Evolutionary conservation across 2,888 invertebrate species (phyloP).

Genomic region (Helicoverpa assulta): DNA sequence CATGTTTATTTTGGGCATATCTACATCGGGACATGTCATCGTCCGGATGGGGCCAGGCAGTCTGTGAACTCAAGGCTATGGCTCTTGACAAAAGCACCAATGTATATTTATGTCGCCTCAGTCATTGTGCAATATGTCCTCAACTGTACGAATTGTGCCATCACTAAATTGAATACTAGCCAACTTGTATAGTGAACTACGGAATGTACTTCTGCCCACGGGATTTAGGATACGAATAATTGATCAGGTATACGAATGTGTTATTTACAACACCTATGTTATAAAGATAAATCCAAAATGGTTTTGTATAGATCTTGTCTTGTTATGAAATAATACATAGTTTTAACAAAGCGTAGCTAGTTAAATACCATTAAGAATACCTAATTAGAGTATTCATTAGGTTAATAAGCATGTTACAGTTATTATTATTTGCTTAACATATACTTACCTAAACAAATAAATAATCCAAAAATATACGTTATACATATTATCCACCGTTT

Average conservation of each 20-base stretch:
- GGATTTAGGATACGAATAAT: slow-evolving; percentile 36
- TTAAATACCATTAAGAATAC: no score
- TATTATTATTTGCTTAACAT: no score
- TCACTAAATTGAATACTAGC: slow-evolving; percentile 41
- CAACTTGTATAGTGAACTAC: slow-evolving; percentile 30
- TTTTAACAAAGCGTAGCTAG: no score
- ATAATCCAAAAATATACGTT: no score
- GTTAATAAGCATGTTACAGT: no score
- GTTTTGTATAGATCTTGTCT: no score
- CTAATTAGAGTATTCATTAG: no score
- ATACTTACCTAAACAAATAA: no score
- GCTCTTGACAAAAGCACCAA: slow-evolving; percentile 49
- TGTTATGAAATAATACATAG: no score
- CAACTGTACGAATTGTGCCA: slow-evolving; percentile 25
- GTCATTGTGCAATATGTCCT: slow-evolving; percentile 20
- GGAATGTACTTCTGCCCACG: slow-evolving; percentile 32
- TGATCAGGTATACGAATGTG: slow-evolving; percentile 18
- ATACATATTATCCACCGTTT: no score
- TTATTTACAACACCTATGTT: slow-evolving; percentile 27
- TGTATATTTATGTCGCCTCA: slow-evolving; percentile 15
- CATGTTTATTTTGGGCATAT: slow-evolving; percentile 66
- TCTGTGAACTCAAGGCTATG: slow-evolving; percentile 77
- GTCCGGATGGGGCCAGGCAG: slow-evolving; percentile 75
- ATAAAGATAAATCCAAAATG: not conserved
- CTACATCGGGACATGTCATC: slow-evolving; percentile 69